Evolutionary conservation across 2,888 invertebrate species (phyloP), one percentile per base, ranked within the genome.

Genomic region (Lepidocyrtoides sp.): DNA sequence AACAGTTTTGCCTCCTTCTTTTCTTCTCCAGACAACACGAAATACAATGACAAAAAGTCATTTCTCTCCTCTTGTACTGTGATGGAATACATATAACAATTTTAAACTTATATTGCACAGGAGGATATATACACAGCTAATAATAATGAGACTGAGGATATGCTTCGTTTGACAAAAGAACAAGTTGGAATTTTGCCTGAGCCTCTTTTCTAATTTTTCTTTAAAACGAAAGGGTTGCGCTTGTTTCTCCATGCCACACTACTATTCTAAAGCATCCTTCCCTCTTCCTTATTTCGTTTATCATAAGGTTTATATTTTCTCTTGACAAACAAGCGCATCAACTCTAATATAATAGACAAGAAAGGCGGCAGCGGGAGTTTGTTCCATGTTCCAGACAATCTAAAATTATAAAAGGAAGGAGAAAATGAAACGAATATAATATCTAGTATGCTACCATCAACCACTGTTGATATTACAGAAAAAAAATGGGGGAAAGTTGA

Each of bases 111-210:
- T 26, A 32, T n/a, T 32, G 17, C 5, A 36, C 32, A 36, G 41
- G 29, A n/a, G 77, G 51, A 48, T 10, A 26, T 51, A 57, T 44
- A 75, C 63, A 72, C 32, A 12, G 89, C 75, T 83, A 84, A 75
- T 89, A 84, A 84, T 88, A 29, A 79, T 66, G n/a, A n/a, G n/a
- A 41, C 23, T 29, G 14, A 89, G 77, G 84, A 83, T 84, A 89
- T 79, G 89, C 84, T 63, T 84, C 89, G 89, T 84, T 84, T 89
- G 63, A 84, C 75, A 83, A 82, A 87, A 77, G 75, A 81, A 41
- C 36, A 69, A 79, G 81, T 72, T 87, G 77, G 77, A 63, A 77
- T 41, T 23, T 72, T 86, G 48, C 41, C 63, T 85, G 36, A 8
- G 17, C 60, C 41, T 60, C 32, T 41, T 23, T 63, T 63, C 26